These are phyloP conservation scores for Narcine bancroftii DNA, from an alignment of 2,113 vertebrate species.

Conservation along the genomic window DNA sequence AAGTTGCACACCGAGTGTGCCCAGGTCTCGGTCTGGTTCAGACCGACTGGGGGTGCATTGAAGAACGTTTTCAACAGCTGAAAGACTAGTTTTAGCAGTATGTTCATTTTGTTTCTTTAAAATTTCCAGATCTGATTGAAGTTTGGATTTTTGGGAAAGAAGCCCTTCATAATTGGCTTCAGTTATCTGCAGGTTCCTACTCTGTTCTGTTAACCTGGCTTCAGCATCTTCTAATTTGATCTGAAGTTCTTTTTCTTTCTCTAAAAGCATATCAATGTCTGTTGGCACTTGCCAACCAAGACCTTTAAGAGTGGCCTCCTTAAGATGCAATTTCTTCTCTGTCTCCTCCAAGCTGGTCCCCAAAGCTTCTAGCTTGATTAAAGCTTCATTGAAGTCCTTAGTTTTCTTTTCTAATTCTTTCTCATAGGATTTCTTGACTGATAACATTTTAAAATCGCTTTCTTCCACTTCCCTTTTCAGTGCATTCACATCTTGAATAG, in stretches of 20 bases:
- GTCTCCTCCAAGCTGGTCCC: constrained; percentile 59
- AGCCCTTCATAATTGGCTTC: constrained; percentile 49
- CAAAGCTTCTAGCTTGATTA: constrained; percentile 57
- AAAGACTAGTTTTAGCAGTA: constrained; percentile 47
- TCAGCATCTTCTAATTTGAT: constrained; percentile 49
- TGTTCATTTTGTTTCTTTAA: constrained; percentile 39
- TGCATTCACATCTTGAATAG: constrained; percentile 50
- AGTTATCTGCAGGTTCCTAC: constrained; percentile 44
- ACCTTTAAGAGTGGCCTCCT: constrained; percentile 62
- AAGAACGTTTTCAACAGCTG: constrained; percentile 47
- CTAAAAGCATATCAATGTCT: constrained; percentile 43
- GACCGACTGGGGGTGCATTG: background rate
- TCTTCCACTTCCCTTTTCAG: constrained; percentile 52
- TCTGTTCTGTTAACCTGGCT: constrained; percentile 48
- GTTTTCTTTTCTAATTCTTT: constrained; percentile 60
- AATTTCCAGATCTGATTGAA: constrained; percentile 38
- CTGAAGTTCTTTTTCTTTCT: constrained; percentile 48
- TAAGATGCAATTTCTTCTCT: constrained; percentile 61
- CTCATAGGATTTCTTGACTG: constrained; percentile 57
- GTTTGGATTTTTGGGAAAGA: constrained; percentile 49
- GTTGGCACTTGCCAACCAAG: constrained; percentile 55
- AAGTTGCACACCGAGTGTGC: background rate
- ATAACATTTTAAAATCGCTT: constrained; percentile 47
- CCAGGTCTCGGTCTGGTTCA: background rate
- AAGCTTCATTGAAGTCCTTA: constrained; percentile 58